phyloP scores from a whole-genome alignment of 1,140 invertebrate genomes.

The Aradophagus sp. region DNA sequence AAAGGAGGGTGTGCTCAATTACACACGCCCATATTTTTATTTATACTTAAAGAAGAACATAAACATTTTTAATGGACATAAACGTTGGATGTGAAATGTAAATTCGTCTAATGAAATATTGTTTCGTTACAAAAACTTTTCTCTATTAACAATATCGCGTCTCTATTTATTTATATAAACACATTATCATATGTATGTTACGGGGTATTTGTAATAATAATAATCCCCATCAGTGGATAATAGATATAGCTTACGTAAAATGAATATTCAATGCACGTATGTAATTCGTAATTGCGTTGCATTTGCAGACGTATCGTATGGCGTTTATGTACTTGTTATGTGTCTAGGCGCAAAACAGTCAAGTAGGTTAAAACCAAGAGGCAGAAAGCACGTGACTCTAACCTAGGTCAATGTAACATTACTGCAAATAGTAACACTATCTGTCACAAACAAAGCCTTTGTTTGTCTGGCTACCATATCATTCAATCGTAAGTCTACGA shows the following conservation, averaged over 20 bases:
- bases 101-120: too few relatives aligned
- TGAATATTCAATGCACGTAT: slow-evolving; percentile 31
- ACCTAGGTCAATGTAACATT: slow-evolving; percentile 53
- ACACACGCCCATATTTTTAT: too few relatives aligned
- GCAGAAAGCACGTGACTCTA: slow-evolving; percentile 41
- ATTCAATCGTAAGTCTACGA: not conserved
- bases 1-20: too few relatives aligned
- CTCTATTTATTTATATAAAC: too few relatives aligned
- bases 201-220: too few relatives aligned
- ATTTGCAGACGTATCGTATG: slow-evolving; percentile 36
- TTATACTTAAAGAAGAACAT: too few relatives aligned
- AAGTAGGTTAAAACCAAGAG: slow-evolving; percentile 46
- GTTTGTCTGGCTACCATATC: slow-evolving; percentile 5
- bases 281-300: slow-evolving; percentile 34
- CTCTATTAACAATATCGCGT: too few relatives aligned
- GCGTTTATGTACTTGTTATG: slow-evolving; percentile 47
- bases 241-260: slow-evolving; percentile 27
- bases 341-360: slow-evolving; percentile 35
- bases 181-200: too few relatives aligned
- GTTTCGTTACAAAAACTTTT: too few relatives aligned
- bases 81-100: too few relatives aligned
- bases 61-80: too few relatives aligned
- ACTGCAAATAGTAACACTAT: slow-evolving; percentile 24
- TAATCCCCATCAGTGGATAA: slow-evolving; percentile 6
- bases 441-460: slow-evolving; percentile 27